Conservation (phyloP, 1,140 invertebrate species). For the Gonioctena quinquepunctata region DNA sequence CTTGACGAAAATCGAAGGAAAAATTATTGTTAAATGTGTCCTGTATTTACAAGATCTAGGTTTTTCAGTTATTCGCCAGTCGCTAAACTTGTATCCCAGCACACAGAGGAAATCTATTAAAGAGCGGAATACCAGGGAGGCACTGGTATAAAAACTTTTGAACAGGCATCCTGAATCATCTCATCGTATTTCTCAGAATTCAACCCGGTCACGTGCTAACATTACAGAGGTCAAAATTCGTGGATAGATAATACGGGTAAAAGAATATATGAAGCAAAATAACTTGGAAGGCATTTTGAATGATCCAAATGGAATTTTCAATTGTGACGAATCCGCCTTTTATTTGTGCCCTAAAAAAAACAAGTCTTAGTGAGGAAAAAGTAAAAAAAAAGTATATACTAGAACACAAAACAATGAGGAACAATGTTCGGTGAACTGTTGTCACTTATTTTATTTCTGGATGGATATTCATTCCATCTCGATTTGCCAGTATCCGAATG, state of each 20-base stretch:
- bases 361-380: no score
- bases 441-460: conserved; percentile 52
- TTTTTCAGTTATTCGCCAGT: not conserved
- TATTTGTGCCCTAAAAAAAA: no score
- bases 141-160: not conserved
- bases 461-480: conserved; percentile 51
- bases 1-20: not conserved
- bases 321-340: no score
- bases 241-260: not conserved
- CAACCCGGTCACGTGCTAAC: not conserved
- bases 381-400: conserved; percentile 5
- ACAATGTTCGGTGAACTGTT: not conserved
- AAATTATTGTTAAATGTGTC: not conserved
- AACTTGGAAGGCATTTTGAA: not conserved
- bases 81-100: not conserved
- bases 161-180: not conserved
- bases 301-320: not conserved
- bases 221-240: not conserved
- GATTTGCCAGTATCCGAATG: conserved; percentile 38
- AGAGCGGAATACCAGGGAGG: not conserved
- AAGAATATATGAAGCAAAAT: not conserved
- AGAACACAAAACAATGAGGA: not conserved
- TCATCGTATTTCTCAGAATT: not conserved
- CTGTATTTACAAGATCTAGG: not conserved
- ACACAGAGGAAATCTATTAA: not conserved